A percentile compares a stretch with the other conserved stretches of the same genome.
Evolutionary conservation across 2,888 invertebrate genomes (phyloP).

Genomic region (Lasioglossum calceatum): DNA sequence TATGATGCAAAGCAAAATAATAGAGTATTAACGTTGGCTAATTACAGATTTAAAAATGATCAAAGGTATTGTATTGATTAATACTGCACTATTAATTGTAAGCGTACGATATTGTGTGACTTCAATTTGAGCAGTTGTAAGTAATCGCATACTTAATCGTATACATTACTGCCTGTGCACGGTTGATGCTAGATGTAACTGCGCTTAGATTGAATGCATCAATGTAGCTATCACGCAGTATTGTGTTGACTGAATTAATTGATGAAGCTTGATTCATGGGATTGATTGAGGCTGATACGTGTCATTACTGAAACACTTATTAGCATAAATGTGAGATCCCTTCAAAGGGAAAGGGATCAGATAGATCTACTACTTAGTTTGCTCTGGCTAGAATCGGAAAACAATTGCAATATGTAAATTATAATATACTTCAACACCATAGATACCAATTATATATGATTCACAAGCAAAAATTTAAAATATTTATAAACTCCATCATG

Average conservation of each 20-base stretch:
- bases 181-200: conserved; percentile 39
- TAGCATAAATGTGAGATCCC: not conserved
- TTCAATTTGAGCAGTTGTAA: not conserved
- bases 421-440: not conserved
- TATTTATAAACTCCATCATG: not conserved
- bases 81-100: not conserved
- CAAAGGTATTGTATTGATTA: not conserved
- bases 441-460: not conserved
- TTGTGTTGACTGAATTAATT: conserved; percentile 54
- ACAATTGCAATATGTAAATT: not conserved
- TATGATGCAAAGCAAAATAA: not conserved
- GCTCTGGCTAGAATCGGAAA: not conserved
- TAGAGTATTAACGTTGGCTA: not conserved
- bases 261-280: conserved; percentile 36
- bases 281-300: conserved; percentile 31
- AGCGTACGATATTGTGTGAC: not conserved
- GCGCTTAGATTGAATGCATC: conserved; percentile 53
- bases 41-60: not conserved
- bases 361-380: not conserved
- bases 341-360: not conserved
- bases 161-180: not conserved
- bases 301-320: conserved; percentile 15
- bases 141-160: conserved; percentile 1
- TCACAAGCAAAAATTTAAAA: no score
- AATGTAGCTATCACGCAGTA: conserved; percentile 41